A percentile compares a stretch with the other conserved stretches of the same genome.
These are phyloP conservation scores for Ochropacha duplaris DNA, from an alignment of 2,888 invertebrate species.

Conservation along the genomic window DNA sequence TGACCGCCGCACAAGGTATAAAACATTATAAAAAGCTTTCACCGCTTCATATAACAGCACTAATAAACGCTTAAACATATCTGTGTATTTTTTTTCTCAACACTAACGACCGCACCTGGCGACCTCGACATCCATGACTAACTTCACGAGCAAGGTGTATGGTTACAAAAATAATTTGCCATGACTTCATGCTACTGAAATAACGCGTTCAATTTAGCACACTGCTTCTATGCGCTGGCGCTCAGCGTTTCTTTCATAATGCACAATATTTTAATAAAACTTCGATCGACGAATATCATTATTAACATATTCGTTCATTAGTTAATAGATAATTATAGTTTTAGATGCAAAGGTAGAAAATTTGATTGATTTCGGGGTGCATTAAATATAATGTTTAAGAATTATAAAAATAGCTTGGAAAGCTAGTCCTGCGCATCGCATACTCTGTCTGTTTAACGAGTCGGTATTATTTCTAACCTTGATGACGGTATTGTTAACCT, in stretches of 20 bases:
- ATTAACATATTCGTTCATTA: background rate
- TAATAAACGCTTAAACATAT: slow-evolving; percentile 70
- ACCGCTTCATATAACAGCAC: slow-evolving; percentile 72
- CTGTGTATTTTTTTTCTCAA: slow-evolving; percentile 50
- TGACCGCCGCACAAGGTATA: slow-evolving; percentile 79
- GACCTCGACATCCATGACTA: slow-evolving; percentile 70
- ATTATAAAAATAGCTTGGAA: slow-evolving; percentile 37
- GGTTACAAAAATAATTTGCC: slow-evolving; percentile 73
- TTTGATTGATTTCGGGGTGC: background rate
- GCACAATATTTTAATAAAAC: background rate
- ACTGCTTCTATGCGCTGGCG: background rate
- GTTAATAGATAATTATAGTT: background rate
- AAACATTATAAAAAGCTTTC: slow-evolving; percentile 42
- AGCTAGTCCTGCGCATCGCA: slow-evolving; percentile 53
- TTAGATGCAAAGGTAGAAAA: background rate
- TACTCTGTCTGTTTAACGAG: slow-evolving; percentile 51
- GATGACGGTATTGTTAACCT: slow-evolving; percentile 79
- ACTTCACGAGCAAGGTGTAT: slow-evolving; percentile 66
- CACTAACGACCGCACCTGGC: slow-evolving; percentile 57
- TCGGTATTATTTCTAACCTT: slow-evolving; percentile 70
- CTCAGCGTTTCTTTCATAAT: background rate
- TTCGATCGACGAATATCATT: background rate
- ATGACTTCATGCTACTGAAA: slow-evolving; percentile 76
- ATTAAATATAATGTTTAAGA: background rate
- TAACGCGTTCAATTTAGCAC: slow-evolving; percentile 44